Base-by-base conservation (phyloP, 2,113 vertebrate species). In the Micromys minutus region DNA sequence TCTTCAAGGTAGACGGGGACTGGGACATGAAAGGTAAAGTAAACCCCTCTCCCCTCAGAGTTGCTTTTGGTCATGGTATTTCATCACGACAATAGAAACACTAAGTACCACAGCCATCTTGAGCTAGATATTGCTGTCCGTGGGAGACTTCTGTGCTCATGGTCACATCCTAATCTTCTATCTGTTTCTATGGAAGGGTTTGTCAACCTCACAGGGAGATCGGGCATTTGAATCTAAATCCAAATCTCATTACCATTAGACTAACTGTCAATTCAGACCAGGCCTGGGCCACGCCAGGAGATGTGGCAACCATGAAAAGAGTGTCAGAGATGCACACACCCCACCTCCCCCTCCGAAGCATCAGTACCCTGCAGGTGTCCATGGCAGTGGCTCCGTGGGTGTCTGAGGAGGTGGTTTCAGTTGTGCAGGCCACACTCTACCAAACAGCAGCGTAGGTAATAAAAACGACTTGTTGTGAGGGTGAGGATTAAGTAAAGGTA, bases 291-390 rank as follows among this genome's bases (percentile, higher is more conserved):
- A 13, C 36, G 34, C 39, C 69, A 57, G 84, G 76, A 81, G 72
- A 63, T 17, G 4, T 63, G 61, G 11, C 26, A 39, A 42, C 42
- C 52, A 2, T 63, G 50, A 34, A 36, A 36, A 42, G 31, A 36
- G 13, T 29, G 13, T n/a, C 85, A 24, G 36, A 45, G 21, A 4
- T 15, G 45, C 80, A 34, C 5, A 0, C 6, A 7, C 1, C 17
- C 0, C 5, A 50, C 92, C n/a, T 63, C 22, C 59, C 45, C 0
- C 81, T 0, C 13, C 0, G 39, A 21, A 71, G 26, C 36, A 1
- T 26, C 1, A 3, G 50, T 36, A 57, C 3, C n/a, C 45, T 47
- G 39, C 12, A 3, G 3, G 2, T 21, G 2, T 7, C 5, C 12
- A n/a, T 0, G 15, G 80, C 80, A 10, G 7, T 45, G 61, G 36